Conservation (phyloP, 2,797 vertebrate genomes). For the Amphiprion clarkii region DNA sequence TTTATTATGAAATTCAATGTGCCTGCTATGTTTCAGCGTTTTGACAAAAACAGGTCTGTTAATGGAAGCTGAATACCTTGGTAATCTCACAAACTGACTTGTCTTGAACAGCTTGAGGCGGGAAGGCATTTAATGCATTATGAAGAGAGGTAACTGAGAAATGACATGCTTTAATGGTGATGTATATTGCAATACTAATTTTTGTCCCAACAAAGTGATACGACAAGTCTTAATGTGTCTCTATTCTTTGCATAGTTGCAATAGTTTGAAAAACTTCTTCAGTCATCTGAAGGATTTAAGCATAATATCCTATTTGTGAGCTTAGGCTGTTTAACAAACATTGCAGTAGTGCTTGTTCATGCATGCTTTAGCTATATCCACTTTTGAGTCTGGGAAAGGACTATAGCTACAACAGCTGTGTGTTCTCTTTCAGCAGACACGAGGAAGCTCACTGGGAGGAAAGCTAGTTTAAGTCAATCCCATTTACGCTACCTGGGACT, state of each 20-base stretch:
- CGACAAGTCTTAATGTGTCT: conserved; percentile 1
- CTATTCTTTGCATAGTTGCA: neutral
- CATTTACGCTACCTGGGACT: conserved; percentile 59
- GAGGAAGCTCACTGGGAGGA: conserved; percentile 31
- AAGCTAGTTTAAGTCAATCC: conserved; percentile 57
- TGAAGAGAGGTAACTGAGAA: neutral
- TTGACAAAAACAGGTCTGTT: neutral
- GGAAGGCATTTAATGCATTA: neutral
- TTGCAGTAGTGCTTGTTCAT: conserved; percentile 34
- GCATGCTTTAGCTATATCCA: conserved; percentile 26
- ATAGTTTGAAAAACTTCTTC: conserved; percentile 27
- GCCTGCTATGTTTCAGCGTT: neutral
- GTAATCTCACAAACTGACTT: neutral
- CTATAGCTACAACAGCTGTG: conserved; percentile 9
- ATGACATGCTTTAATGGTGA: neutral
- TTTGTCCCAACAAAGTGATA: neutral
- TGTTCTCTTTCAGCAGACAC: conserved; percentile 25
- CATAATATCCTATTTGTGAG: conserved; percentile 23
- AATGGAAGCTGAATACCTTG: neutral
- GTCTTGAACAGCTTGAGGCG: neutral
- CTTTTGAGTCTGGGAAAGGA: conserved; percentile 30
- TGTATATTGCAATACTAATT: neutral
- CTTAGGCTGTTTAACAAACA: conserved; percentile 29
- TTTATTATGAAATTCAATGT: neutral
- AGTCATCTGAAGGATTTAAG: conserved; percentile 43